Conservation (phyloP, 2,113 vertebrate genomes). For the Tetraodon nigroviridis region DNA sequence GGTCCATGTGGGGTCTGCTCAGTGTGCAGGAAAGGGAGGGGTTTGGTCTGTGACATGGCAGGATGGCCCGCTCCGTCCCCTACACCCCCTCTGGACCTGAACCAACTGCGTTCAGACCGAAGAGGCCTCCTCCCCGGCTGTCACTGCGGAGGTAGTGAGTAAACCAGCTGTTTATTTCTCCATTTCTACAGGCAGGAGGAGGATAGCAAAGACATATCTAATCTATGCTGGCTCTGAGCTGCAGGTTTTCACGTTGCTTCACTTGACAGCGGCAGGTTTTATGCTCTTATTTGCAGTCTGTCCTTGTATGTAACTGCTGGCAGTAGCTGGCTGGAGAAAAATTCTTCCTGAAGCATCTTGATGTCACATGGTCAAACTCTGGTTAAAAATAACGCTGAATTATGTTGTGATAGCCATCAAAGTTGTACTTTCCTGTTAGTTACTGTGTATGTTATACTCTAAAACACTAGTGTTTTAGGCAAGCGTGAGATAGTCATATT, state of each 20-base stretch:
- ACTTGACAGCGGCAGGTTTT: neutral
- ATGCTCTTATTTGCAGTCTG: neutral
- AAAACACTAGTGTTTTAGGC: neutral
- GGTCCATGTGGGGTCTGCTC: constrained; percentile 1
- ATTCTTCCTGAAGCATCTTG: constrained; percentile 27
- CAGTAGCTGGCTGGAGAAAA: constrained; percentile 11
- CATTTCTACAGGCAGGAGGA: neutral
- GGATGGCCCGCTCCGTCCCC: constrained; percentile 17
- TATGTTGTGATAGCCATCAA: neutral
- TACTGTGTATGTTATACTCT: neutral
- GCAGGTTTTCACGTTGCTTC: neutral
- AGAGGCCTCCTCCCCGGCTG: constrained; percentile 4
- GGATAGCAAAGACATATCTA: neutral
- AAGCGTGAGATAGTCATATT: too few relatives aligned
- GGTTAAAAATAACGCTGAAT: constrained; percentile 2
- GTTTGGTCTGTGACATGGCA: constrained; percentile 31
- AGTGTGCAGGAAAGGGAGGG: constrained; percentile 22
- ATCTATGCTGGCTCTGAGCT: too few relatives aligned
- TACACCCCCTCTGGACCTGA: constrained; percentile 3
- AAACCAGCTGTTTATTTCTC: constrained; percentile 2
- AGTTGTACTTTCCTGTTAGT: neutral
- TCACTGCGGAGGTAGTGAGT: constrained; percentile 34
- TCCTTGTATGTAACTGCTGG: constrained; percentile 17
- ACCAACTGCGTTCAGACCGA: constrained; percentile 4
- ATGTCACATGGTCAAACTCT: constrained; percentile 1